Conservation (phyloP, 2,888 invertebrate species). For the Campoletis raptor region DNA sequence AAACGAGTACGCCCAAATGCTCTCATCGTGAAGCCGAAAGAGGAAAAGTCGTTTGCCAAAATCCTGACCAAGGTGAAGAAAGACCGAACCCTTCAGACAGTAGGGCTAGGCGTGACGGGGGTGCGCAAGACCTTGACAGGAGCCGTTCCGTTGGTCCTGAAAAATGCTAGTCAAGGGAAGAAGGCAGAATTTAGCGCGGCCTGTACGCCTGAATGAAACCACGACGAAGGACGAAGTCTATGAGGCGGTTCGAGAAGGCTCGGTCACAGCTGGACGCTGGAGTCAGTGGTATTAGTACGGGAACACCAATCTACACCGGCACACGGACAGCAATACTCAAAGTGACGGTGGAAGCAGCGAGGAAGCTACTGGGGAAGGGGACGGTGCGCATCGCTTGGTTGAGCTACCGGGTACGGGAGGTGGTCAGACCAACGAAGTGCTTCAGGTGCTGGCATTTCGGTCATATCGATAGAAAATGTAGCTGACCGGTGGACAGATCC, state of each 20-base stretch:
- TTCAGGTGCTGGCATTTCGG: conserved; percentile 64
- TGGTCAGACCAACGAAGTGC: conserved; percentile 47
- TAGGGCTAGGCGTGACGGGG: not conserved
- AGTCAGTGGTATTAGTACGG: conserved; percentile 29
- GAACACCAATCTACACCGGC: conserved; percentile 55
- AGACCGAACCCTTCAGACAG: not conserved
- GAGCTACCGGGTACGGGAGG: conserved; percentile 52
- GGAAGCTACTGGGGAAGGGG: conserved; percentile 26
- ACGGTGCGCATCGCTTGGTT: conserved; percentile 62
- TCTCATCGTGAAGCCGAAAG: not conserved
- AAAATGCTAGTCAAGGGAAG: not conserved
- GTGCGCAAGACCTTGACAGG: conserved; percentile 7
- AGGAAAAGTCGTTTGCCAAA: not conserved
- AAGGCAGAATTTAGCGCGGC: not conserved
- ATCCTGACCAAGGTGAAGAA: conserved; percentile 22
- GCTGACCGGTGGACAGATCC: not conserved
- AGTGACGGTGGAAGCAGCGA: conserved; percentile 36
- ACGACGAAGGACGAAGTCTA: conserved; percentile 64
- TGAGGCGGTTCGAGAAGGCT: conserved; percentile 30
- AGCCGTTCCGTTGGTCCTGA: not conserved
- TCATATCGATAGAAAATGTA: conserved; percentile 59
- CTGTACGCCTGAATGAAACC: conserved; percentile 45
- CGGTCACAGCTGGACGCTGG: not conserved
- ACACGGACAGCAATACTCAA: conserved; percentile 57
- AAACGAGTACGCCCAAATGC: conserved; percentile 5